A percentile compares a stretch with the other conserved stretches of the same genome.
Conservation (phyloP, 1,140 invertebrate genomes). For the Gryllus bimaculatus region DNA sequence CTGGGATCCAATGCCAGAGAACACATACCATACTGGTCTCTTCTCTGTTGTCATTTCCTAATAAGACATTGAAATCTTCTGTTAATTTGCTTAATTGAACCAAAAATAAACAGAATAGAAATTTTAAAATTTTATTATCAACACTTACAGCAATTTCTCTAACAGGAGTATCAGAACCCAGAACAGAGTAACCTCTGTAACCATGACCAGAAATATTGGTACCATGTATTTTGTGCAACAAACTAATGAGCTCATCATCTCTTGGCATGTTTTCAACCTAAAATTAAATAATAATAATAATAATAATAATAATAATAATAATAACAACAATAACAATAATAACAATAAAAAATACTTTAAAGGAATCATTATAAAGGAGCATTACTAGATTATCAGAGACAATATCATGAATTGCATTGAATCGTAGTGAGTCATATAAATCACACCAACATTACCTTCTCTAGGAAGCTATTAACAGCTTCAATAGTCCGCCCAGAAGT, state of each 20-base stretch:
- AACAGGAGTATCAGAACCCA: conserved; percentile 41
- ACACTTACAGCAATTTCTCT: conserved; percentile 37
- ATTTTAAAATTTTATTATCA: background rate
- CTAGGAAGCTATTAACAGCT: conserved; percentile 58
- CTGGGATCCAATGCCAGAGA: conserved; percentile 94
- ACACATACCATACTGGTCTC: conserved; percentile 86
- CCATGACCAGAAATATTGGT: conserved; percentile 57
- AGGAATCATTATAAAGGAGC: too few relatives aligned
- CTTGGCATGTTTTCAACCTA: conserved; percentile 39
- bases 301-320: too few relatives aligned
- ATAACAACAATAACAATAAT: too few relatives aligned
- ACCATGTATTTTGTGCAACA: conserved; percentile 65
- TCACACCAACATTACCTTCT: conserved; percentile 36
- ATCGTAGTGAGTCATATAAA: too few relatives aligned
- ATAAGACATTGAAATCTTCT: background rate
- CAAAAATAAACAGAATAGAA: background rate
- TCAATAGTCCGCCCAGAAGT: conserved; percentile 79
- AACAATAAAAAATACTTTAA: too few relatives aligned
- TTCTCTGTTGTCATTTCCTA: conserved; percentile 38
- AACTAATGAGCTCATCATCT: conserved; percentile 66
- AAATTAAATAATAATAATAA: background rate
- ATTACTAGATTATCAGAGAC: too few relatives aligned
- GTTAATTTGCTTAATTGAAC: too few relatives aligned
- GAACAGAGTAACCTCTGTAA: conserved; percentile 66
- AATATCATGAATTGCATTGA: too few relatives aligned